These are phyloP conservation scores for Parelbella ahira DNA, from an alignment of 2,888 invertebrate species.

Conservation along the genomic window DNA sequence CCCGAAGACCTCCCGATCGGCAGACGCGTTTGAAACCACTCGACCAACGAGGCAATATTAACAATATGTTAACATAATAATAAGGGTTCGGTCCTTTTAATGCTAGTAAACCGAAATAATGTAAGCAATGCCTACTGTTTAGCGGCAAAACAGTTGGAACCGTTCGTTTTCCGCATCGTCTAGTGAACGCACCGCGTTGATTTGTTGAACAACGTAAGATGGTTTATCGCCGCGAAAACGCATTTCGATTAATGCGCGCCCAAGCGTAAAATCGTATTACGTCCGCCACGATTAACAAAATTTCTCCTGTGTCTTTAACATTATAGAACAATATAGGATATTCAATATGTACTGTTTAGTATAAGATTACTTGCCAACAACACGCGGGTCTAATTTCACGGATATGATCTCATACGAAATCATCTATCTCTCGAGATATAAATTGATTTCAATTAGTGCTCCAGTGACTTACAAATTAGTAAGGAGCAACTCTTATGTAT, in stretches of 20 bases:
- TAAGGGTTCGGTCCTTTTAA: too few species aligned
- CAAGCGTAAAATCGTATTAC: slow-evolving; percentile 19
- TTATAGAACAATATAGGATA: slow-evolving; percentile 18
- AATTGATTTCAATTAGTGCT: slow-evolving; percentile 57
- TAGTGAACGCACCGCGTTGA: too few species aligned
- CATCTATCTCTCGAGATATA: slow-evolving; percentile 27
- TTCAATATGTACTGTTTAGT: slow-evolving; percentile 17
- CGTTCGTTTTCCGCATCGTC: too few species aligned
- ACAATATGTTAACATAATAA: too few species aligned
- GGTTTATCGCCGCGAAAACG: slow-evolving; percentile 1
- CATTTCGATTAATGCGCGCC: slow-evolving; percentile 13
- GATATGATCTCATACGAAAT: slow-evolving; percentile 25
- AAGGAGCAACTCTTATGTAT: slow-evolving; percentile 33
- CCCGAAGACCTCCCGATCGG: too few species aligned
- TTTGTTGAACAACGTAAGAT: slow-evolving; percentile 9
- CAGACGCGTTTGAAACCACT: too few species aligned
- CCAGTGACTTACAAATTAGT: slow-evolving; percentile 52
- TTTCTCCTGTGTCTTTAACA: slow-evolving; percentile 14
- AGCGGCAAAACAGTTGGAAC: too few species aligned
- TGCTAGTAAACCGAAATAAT: too few species aligned
- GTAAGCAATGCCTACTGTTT: too few species aligned
- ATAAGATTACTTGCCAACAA: slow-evolving; percentile 16
- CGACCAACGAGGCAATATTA: too few species aligned
- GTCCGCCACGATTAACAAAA: slow-evolving; percentile 19
- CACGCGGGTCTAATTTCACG: slow-evolving; percentile 18